Evolutionary conservation across 2,888 invertebrate species (phyloP), one percentile per base, ranked within the genome.

Genomic region (Diogma glabrata): DNA sequence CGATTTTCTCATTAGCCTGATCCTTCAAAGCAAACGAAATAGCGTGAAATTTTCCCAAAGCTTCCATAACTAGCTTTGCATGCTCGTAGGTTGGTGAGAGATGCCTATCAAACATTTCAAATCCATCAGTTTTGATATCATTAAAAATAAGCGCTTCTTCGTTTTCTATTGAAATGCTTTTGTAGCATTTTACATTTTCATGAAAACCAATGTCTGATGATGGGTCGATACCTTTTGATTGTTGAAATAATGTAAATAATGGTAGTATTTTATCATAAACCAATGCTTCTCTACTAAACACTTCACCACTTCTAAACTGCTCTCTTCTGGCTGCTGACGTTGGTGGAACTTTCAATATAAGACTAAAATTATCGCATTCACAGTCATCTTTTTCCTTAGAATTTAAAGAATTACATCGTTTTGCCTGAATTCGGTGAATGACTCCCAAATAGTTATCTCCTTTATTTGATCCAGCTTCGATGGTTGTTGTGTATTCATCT

Each of bases 21-120:
- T 24, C 24, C 24, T 66, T 62, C 8, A 70, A 58, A 1, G 72
- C 72, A 50, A 73, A 61, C 3, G 73, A 72, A 3, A 72, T 59
- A 0, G 74, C 75, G 56, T 75, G 74, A 47, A 73, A 66, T 38
- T 72, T 74, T 10, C 69, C 75, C 36, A 74, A 64, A 4, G 67
- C 63, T 50, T 64, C 62, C 54, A 75, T 64, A 3, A 71, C 67
- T 12, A 63, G 56, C n/a, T 63, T 62, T 3, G 70, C 66, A 55
- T 68, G 64, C 4, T 70, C 65, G 5, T 63, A 51, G 7, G 66
- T 60, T 2, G 73, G 54, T 1, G 66, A 65, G 22, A 65, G 60
- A 36, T 67, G 66, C 49, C 74, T 66, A 52, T 72, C 67, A 45
- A 64, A 69, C 67, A 75, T 69, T 17, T 60, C 57, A 57, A 67